Evolutionary conservation across 2,888 invertebrate species (phyloP), one percentile per base, ranked within the genome.

Genomic region (Morpho achilles): DNA sequence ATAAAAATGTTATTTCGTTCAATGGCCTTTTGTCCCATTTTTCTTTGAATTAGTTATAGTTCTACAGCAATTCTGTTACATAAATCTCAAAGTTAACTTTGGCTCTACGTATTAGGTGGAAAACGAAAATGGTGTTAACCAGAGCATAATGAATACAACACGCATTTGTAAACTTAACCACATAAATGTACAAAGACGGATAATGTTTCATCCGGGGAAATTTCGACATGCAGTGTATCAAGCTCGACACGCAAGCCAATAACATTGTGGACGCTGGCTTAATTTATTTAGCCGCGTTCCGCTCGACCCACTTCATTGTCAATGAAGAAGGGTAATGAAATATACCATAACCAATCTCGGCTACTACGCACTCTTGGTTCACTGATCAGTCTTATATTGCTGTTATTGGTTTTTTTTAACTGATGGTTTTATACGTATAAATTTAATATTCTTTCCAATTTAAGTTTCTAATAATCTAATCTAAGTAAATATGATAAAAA

Each of bases 231-330:
- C 44, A 7, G 16, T 40, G 53, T 58, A 58, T 59, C 55, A 49
- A 45, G 48, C 44, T 23, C 61, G 60, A 65, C 64, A 60, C 57
- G 58, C 66, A 52, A 60, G 51, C 53, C 63, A 63, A 59, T 65
- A 66, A 57, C 63, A 61, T 68, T 69, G 73, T 72, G 67, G 68
- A 67, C 67, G 72, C 67, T 71, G 68, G 70, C 72, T 76, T 82
- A 80, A 85, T 81, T 80, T 81, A 80, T 83, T 80, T 76, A 76
- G 71, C 69, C 73, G 76, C 79, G 80, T 80, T 84, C 76, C 79
- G 73, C 75, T 76, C 76, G 82, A 82, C 82, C 87, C 77, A 84
- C 75, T 84, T 74, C 65, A 66, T 71, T 72, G 73, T 77, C 77
- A 79, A 83, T 80, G 74, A 79, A 80, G 72, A 77, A 65, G 68